A percentile compares a stretch with the other conserved stretches of the same genome.
phyloP scores from a whole-genome alignment of 2,888 invertebrate species.

The Cordylochernes scorpioides region DNA sequence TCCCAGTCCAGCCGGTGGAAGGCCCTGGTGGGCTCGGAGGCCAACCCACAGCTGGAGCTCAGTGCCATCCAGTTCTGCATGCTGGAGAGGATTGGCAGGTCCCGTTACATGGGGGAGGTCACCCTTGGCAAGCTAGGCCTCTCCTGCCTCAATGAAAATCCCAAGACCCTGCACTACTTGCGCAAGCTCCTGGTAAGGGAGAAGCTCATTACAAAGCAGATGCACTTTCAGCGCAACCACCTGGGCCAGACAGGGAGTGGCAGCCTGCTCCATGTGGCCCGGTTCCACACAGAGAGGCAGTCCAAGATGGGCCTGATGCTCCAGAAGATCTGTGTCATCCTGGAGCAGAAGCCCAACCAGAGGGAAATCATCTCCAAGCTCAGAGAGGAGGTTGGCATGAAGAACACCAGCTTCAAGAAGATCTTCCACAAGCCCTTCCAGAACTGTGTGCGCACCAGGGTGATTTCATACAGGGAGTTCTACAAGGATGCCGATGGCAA shows the following conservation, averaged over 20 bases:
- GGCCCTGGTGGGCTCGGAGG: constrained; percentile 28
- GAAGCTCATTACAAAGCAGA: constrained; percentile 35
- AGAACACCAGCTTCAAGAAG: constrained; percentile 9
- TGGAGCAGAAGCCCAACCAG: constrained; percentile 29
- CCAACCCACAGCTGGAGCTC: constrained; percentile 26
- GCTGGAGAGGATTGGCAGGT: constrained; percentile 40
- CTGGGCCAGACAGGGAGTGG: constrained; percentile 14
- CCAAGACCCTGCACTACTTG: constrained; percentile 34
- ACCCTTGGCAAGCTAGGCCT: constrained; percentile 36
- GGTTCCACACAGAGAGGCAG: constrained; percentile 32
- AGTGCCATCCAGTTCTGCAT: constrained; percentile 36
- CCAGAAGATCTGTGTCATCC: constrained; percentile 28
- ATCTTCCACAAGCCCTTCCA: constrained; percentile 9
- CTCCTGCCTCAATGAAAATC: constrained; percentile 16
- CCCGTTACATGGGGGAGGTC: constrained; percentile 38
- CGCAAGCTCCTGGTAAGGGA: constrained; percentile 33
- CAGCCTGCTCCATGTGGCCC: constrained; percentile 19
- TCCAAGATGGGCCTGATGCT: constrained; percentile 29
- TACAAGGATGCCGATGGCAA: constrained; percentile 30
- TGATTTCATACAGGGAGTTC: constrained; percentile 28
- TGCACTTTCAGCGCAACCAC: constrained; percentile 12
- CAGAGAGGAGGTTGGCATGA: constrained; percentile 19
- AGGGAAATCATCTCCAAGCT: constrained; percentile 26
- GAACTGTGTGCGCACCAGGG: constrained; percentile 14
- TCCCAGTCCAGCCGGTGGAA: constrained; percentile 32